Percentiles rank a stretch among this genome's conserved stretches.
Evolutionary conservation across 30 jellyfish, hydroid and myxozoan genomes (phyloP).

Genomic region (Rhopilema esculentum): DNA sequence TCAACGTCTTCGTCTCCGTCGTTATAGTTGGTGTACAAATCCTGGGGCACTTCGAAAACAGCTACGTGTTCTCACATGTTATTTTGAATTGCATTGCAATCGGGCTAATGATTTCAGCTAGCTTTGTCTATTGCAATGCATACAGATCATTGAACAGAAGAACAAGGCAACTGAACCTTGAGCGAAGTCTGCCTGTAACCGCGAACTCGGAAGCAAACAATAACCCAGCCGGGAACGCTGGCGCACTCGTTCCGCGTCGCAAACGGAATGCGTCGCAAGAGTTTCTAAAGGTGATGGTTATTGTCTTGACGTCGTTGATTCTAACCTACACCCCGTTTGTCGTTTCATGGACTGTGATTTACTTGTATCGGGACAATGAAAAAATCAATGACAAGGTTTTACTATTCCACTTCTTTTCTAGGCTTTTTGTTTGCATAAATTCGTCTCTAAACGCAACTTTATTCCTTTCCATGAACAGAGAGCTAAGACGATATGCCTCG

Average conservation of each 20-base stretch:
- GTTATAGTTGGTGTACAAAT: background rate
- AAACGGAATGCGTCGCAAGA: conserved; percentile 29
- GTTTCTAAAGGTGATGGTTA: conserved; percentile 17
- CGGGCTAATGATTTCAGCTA: conserved; percentile 1
- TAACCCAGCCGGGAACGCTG: background rate
- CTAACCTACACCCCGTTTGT: conserved; percentile 21
- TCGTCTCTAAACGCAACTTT: conserved; percentile 26
- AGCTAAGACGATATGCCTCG: conserved; percentile 16
- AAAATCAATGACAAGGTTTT: background rate
- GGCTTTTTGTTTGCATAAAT: conserved; percentile 33
- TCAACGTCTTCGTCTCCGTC: conserved; percentile 2
- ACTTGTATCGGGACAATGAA: background rate
- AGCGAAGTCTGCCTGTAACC: background rate
- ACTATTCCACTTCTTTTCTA: conserved; percentile 3
- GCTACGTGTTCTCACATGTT: background rate
- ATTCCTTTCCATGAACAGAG: conserved; percentile 25
- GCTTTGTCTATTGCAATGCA: conserved; percentile 24
- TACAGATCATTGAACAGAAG: conserved; percentile 22
- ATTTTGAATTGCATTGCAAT: conserved; percentile 22
- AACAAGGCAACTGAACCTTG: conserved; percentile 11
- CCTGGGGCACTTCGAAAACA: background rate
- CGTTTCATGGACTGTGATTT: background rate
- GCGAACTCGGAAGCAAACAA: background rate
- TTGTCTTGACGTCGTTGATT: conserved; percentile 2
- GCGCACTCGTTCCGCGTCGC: background rate